These are phyloP conservation scores for Gobio occitaniae DNA, from an alignment of 2,797 vertebrate genomes.

Conservation along the genomic window DNA sequence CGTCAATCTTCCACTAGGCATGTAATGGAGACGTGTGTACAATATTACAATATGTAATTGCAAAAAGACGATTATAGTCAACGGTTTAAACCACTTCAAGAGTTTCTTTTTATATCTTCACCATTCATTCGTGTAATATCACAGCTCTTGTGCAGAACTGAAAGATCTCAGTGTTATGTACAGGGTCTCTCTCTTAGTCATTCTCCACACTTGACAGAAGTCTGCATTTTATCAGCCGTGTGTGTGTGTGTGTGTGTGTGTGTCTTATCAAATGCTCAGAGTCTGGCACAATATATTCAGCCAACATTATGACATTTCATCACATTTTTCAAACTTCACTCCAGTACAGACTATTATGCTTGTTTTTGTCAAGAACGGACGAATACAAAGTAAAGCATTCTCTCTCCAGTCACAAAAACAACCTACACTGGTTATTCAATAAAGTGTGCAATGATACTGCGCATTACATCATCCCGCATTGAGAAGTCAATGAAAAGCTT, in stretches of 20 bases:
- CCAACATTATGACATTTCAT: constrained; percentile 48
- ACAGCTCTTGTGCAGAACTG: constrained; percentile 8
- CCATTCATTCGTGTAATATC: constrained; percentile 14
- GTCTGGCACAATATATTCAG: constrained; percentile 24
- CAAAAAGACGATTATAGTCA: not conserved
- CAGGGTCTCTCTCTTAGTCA: constrained; percentile 44
- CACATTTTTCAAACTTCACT: constrained; percentile 30
- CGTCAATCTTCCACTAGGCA: not conserved
- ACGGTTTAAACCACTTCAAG: not conserved
- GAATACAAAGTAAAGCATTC: constrained; percentile 11
- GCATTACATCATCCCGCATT: constrained; percentile 47
- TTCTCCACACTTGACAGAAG: constrained; percentile 51
- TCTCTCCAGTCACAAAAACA: constrained; percentile 38
- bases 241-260: constrained; percentile 8
- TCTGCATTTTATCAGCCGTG: constrained; percentile 40
- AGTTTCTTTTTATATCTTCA: not conserved
- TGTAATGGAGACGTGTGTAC: not conserved
- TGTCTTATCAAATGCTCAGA: constrained; percentile 25
- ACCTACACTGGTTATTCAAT: constrained; percentile 43
- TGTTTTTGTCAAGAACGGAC: constrained; percentile 20
- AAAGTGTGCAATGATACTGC: constrained; percentile 31
- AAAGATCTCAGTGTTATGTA: constrained; percentile 43
- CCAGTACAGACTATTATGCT: constrained; percentile 21
- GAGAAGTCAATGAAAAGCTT: constrained; percentile 9
- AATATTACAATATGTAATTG: not conserved